phyloP scores from a whole-genome alignment of 2,113 vertebrate species.

The Leucosticte australis region DNA sequence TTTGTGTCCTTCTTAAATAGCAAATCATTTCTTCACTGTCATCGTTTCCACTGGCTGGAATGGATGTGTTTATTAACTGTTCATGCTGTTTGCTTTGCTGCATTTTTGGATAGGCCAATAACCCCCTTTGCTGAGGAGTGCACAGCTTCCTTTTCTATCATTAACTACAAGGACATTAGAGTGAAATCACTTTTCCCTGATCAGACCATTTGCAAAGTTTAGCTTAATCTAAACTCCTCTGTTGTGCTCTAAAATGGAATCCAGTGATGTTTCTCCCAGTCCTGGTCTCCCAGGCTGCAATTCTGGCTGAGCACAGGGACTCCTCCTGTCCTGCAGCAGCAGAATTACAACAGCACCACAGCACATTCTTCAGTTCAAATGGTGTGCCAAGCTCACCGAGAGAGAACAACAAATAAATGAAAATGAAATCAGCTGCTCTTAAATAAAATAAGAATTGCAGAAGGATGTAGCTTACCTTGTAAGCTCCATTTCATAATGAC shows the following conservation, averaged over 20 bases:
- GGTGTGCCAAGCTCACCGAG: not conserved
- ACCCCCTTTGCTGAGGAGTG: not conserved
- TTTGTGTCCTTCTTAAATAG: not conserved
- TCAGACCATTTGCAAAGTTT: not conserved
- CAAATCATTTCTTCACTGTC: not conserved
- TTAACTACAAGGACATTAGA: not conserved
- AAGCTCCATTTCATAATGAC: not conserved
- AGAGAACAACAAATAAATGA: slow-evolving; percentile 6
- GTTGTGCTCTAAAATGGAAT: not conserved
- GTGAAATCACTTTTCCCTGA: not conserved
- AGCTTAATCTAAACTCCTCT: not conserved
- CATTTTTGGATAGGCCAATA: not conserved
- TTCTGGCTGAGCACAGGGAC: not conserved
- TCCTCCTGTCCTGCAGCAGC: not conserved
- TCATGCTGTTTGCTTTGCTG: not conserved
- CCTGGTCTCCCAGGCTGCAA: not conserved
- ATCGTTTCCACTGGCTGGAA: not conserved
- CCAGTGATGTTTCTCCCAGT: not conserved
- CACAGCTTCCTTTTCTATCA: not conserved
- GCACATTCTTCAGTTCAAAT: not conserved
- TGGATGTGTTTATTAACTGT: not conserved
- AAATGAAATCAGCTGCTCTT: not conserved
- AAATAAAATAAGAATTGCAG: slow-evolving; percentile 4
- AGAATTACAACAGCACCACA: not conserved
- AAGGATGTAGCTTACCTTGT: not conserved